A percentile compares a stretch with the other conserved stretches of the same genome.
phyloP scores from a whole-genome alignment of 2,888 invertebrate genomes.

The Lasioglossum figueresi region DNA sequence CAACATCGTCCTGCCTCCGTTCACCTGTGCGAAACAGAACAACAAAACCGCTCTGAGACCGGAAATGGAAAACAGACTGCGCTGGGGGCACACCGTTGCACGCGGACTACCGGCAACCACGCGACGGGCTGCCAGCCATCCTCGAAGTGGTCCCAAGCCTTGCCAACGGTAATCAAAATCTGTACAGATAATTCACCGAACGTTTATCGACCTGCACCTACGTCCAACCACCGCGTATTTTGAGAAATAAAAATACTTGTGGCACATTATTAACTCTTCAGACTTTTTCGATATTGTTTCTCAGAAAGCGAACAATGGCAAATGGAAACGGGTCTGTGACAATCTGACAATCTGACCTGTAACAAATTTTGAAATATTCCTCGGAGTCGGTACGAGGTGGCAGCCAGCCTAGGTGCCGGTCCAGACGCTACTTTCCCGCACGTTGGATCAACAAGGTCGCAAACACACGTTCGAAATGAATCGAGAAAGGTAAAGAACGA shows the following conservation, averaged over 20 bases:
- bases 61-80: constrained; percentile 24
- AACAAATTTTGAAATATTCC: background rate
- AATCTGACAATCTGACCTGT: too few species aligned
- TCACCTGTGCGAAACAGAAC: constrained; percentile 58
- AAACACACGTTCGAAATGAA: background rate
- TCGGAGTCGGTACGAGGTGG: background rate
- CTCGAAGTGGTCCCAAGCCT: background rate
- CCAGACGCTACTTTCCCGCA: background rate
- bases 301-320: background rate
- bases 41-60: constrained; percentile 13
- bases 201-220: too few species aligned
- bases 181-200: too few species aligned
- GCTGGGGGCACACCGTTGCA: background rate
- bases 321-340: too few species aligned
- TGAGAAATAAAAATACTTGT: too few species aligned
- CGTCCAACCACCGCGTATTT: too few species aligned
- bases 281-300: background rate
- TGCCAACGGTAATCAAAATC: too few species aligned
- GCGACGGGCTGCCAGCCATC: background rate
- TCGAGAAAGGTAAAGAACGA: background rate
- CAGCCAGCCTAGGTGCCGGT: too few species aligned
- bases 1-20: constrained; percentile 86
- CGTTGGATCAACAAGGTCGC: background rate
- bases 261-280: too few species aligned
- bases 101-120: background rate